phyloP scores from a whole-genome alignment of 2,113 vertebrate genomes.

The Sarotherodon lohbergeri region DNA sequence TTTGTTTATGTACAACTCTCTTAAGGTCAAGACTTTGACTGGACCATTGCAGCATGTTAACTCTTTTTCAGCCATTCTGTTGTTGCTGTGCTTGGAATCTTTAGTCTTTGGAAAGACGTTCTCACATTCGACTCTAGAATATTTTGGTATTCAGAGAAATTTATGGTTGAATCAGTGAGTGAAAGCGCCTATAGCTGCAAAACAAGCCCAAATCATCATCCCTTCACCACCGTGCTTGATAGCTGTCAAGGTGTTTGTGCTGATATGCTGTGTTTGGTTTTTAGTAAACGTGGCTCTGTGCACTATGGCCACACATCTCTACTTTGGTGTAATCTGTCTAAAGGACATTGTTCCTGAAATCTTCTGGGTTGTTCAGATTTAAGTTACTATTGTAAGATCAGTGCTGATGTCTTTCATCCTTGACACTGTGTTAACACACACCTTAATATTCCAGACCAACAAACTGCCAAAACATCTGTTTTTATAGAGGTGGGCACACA shows the following conservation, averaged over 20 bases:
- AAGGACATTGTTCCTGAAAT: not conserved
- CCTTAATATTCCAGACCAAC: not conserved
- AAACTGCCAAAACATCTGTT: not conserved
- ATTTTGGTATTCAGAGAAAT: not conserved
- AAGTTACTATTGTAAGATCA: not conserved
- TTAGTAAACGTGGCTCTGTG: fast-evolving
- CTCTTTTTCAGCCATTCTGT: not conserved
- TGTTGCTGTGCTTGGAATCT: not conserved
- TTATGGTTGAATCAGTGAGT: not conserved
- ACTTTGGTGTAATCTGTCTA: not conserved
- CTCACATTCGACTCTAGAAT: not conserved
- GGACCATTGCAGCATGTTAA: not conserved
- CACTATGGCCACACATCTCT: not conserved
- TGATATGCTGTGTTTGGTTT: not conserved
- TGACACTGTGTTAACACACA: not conserved
- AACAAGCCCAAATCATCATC: not conserved
- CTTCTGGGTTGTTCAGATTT: not conserved
- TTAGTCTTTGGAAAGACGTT: not conserved
- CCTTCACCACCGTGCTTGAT: not conserved
- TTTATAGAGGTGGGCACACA: not conserved
- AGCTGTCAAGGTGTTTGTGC: not conserved
- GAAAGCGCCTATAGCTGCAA: not conserved
- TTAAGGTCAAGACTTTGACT: not conserved
- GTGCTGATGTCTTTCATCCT: not conserved
- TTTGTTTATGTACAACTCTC: not conserved